These are phyloP conservation scores for Intellagama lesueurii DNA, from an alignment of 2,797 vertebrate genomes.

Conservation along the genomic window DNA sequence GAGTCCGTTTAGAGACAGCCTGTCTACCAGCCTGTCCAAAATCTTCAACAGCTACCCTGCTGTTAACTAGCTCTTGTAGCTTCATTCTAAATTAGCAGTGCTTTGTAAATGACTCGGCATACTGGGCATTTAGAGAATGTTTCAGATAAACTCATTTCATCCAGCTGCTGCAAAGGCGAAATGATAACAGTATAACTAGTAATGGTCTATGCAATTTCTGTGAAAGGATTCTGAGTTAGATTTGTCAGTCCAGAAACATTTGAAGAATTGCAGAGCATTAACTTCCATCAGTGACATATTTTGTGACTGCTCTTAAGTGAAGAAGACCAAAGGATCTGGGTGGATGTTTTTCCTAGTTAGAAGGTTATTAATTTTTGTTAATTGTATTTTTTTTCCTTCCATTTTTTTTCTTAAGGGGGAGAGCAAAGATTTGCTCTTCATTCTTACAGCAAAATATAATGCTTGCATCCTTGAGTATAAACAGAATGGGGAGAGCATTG, in stretches of 20 bases:
- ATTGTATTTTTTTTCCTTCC: slow-evolving; percentile 2
- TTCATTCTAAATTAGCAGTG: background rate
- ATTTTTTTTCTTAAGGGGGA: slow-evolving; percentile 84
- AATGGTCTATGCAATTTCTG: background rate
- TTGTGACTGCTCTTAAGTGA: background rate
- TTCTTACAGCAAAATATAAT: slow-evolving; percentile 97
- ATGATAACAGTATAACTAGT: background rate
- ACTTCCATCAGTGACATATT: background rate
- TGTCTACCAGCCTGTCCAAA: background rate
- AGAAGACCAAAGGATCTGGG: background rate
- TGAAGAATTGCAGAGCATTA: background rate
- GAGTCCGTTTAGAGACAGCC: background rate
- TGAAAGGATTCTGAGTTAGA: too few relatives aligned
- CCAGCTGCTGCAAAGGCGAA: background rate
- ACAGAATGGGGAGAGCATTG: slow-evolving; percentile 96
- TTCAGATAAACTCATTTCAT: background rate
- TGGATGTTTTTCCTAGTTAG: background rate
- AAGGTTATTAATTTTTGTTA: background rate
- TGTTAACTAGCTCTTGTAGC: background rate
- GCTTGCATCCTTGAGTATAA: slow-evolving; percentile 99
- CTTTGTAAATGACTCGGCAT: background rate
- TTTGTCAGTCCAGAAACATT: background rate
- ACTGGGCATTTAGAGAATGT: background rate
- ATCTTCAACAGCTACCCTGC: background rate
- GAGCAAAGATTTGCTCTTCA: slow-evolving; percentile 96